Percentiles rank a stretch among this genome's conserved stretches.
Evolutionary conservation across 2,888 invertebrate genomes (phyloP).

Genomic region (Ornithoptera priamus): DNA sequence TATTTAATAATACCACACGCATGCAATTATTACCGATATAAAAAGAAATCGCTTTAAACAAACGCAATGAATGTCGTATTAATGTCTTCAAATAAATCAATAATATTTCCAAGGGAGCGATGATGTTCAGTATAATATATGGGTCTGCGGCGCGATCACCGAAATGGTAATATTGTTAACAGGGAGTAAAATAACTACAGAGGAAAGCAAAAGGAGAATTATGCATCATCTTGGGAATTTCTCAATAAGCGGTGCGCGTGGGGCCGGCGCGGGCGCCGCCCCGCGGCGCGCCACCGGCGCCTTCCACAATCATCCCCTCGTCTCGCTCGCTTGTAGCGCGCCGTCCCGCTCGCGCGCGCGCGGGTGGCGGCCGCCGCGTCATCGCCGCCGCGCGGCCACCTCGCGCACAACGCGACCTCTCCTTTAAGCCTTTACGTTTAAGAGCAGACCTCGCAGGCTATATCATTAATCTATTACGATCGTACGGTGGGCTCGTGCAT

Average conservation of each 20-base stretch:
- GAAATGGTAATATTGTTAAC: slow-evolving; percentile 78
- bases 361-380: slow-evolving; percentile 61
- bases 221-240: slow-evolving; percentile 77
- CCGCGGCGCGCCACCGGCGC: slow-evolving; percentile 66
- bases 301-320: slow-evolving; percentile 61
- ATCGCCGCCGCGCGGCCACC: slow-evolving; percentile 47
- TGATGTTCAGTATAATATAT: slow-evolving; percentile 61
- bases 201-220: slow-evolving; percentile 72
- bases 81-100: slow-evolving; percentile 58
- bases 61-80: slow-evolving; percentile 34
- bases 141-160: slow-evolving; percentile 67
- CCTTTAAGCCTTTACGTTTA: slow-evolving; percentile 53
- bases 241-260: slow-evolving; percentile 76
- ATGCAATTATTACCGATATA: neutral
- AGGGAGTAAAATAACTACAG: slow-evolving; percentile 71
- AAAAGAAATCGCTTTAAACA: slow-evolving; percentile 3
- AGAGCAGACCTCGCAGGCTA: slow-evolving; percentile 65
- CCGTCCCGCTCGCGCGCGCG: slow-evolving; percentile 51
- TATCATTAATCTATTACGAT: slow-evolving; percentile 78
- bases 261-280: slow-evolving; percentile 72
- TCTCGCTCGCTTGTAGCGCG: slow-evolving; percentile 46
- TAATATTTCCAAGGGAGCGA: slow-evolving; percentile 41
- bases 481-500: slow-evolving; percentile 62
- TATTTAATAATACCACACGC: neutral
- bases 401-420: slow-evolving; percentile 47